Base-by-base conservation (phyloP, 2,888 invertebrate species). In the Drosophila differens region DNA sequence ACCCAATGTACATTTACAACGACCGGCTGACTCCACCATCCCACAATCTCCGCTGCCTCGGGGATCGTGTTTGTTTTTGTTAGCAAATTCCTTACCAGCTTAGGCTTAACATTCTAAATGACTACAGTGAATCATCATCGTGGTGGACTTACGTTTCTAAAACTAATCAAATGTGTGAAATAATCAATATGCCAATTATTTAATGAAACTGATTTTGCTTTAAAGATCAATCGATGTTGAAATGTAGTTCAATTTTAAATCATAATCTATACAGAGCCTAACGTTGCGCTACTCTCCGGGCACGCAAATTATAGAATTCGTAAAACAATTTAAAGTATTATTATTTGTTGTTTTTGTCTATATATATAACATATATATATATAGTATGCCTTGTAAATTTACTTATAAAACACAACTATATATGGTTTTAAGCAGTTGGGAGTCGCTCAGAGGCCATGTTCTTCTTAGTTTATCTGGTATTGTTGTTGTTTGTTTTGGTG, bases 1-100 rank as follows among this genome's bases (percentile, higher is more conserved):
- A 75, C 70, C 86, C 71, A 78, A 86, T 84, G 61, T 89, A 85
- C 82, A 86, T 67, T 47, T 39, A 57, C 39, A 57, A 57, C 72
- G 49, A 77, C 49, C 65, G 75, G 39, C 57, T 12, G 44, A 65
- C 39, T 63, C 35, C n/a, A 25, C 5, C 35, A 54, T 35, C 28
- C 37, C 54, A 58, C n/a, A 30, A 37, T 53, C 25, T 14, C 33
- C 52, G 51, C 37, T 67, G 71, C 10, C 53, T 14, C 25, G 25
- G 33, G 58, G 49, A 58, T 28, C 28, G 33, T 41, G 32, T 35
- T 64, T 25, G 33, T 33, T 66, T 35, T 60, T 51, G 61, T 39
- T 62, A 62, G 53, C 55, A 53, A 59, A 55, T 51, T 37, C 57
- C 64, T 64, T 58, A 55, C 41, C 33, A 47, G 58, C 66, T 79